Evolutionary conservation across 2,888 invertebrate species (phyloP).

Genomic region (Bombylius major): DNA sequence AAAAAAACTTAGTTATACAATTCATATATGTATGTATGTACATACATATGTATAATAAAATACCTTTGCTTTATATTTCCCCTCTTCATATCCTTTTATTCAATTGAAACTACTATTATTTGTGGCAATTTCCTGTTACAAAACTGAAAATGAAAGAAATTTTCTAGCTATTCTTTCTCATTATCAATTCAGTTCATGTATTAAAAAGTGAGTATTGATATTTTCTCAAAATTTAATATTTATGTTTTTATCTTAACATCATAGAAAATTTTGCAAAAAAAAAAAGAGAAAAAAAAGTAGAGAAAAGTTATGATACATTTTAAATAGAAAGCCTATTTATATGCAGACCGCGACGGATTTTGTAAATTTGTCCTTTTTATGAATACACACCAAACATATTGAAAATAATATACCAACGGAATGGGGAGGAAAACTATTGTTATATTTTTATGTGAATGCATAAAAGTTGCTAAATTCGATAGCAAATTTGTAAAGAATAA

Average conservation of each 20-base stretch:
- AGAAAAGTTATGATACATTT: no score
- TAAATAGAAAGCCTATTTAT: background rate
- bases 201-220: slow-evolving; percentile 38
- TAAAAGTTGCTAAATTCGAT: no score
- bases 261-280: no score
- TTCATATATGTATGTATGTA: background rate
- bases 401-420: no score
- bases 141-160: background rate
- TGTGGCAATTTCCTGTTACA: background rate
- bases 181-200: slow-evolving; percentile 32
- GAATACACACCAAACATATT: no score
- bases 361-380: background rate
- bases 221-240: slow-evolving; percentile 37
- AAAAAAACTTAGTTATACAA: no score
- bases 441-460: no score
- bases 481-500: no score
- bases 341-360: background rate
- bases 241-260: slow-evolving; percentile 23
- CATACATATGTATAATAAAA: background rate
- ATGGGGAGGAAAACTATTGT: no score
- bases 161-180: background rate
- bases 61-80: no score
- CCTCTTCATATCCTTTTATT: no score
- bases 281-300: no score
- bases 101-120: background rate